Base-by-base conservation (phyloP, 2,113 vertebrate species). In the Melanerpes formicivorus region DNA sequence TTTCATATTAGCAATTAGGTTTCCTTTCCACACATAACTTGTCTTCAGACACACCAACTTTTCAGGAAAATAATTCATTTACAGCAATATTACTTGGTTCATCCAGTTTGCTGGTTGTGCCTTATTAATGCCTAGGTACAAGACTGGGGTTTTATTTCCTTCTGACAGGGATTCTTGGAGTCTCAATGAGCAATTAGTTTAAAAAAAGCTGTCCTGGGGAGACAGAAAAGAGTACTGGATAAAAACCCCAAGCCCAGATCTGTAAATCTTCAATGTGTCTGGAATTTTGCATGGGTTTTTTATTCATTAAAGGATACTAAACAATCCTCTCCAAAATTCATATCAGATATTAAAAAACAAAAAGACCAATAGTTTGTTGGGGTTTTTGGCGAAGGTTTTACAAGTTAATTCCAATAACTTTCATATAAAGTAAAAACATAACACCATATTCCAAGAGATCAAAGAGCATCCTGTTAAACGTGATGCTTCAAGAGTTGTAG, bases 121-220 rank as follows among this genome's bases (percentile, higher is more conserved):
- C 96, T 97, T 97, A 95, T 98, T 97, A 97, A 96, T 89, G 96
- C 88, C 93, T 93, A 92, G 76, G 92, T 95, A 93, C 83, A 96
- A 93, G 95, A 89, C 89, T 96, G 87, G 63, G n/a, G 84, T 73
- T 95, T 95, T 97, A 90, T 87, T 96, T 95, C 88, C 87, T 94
- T 95, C 94, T 96, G 97, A 97, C 82, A 96, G 88, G 88, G 92
- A 95, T 95, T 95, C 95, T 91, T 97, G 90, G 96, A 97, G 69
- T 82, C 59, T 93, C 65, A 42, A 63, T 95, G 94, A 96, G 95
- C 97, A 98, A 98, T 98, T 97, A 98, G 94, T 93, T 94, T 95
- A 78, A 95, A 96, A 96, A 97, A 95, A 95, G 92, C 76, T 93
- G 82, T 91, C 63, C 94, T 87, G 76, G 72, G 87, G 80, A 97